Percentiles rank a stretch among this genome's conserved stretches.
phyloP scores from a whole-genome alignment of 2,888 invertebrate genomes.

The Embidobia sp. region DNA sequence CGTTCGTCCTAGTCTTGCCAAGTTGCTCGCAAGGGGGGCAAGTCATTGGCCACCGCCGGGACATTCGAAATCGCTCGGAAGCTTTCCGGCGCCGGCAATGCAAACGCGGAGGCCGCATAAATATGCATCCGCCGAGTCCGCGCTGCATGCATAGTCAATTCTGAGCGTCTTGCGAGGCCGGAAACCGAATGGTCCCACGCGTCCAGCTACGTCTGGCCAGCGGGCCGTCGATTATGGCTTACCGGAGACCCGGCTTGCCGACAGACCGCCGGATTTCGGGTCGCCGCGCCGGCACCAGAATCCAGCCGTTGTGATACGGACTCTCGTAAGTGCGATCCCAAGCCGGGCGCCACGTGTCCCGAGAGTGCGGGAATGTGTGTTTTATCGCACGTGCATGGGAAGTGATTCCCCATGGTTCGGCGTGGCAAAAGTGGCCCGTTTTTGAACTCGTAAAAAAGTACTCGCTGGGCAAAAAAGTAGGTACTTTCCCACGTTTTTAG shows the following conservation, averaged over 20 bases:
- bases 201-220: slow-evolving; percentile 8
- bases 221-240: slow-evolving; percentile 21
- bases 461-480: too few species aligned
- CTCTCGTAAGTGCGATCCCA: slow-evolving; percentile 16
- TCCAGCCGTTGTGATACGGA: slow-evolving; percentile 12
- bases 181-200: slow-evolving; percentile 27
- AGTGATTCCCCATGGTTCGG: too few species aligned
- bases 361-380: too few species aligned
- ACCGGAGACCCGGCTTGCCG: slow-evolving; percentile 16
- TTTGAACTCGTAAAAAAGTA: too few species aligned
- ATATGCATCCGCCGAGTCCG: slow-evolving; percentile 16
- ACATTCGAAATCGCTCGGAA: slow-evolving; percentile 16
- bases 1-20: slow-evolving; percentile 48
- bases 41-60: slow-evolving; percentile 30
- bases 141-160: slow-evolving; percentile 11
- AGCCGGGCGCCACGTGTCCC: slow-evolving; percentile 2
- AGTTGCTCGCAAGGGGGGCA: slow-evolving; percentile 33
- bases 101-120: slow-evolving; percentile 2
- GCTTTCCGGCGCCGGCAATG: slow-evolving; percentile 6
- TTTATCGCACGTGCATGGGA: too few species aligned
- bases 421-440: too few species aligned
- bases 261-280: slow-evolving; percentile 8
- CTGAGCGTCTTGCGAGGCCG: slow-evolving; percentile 2
- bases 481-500: too few species aligned
- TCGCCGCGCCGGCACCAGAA: background rate